A percentile compares a stretch with the other conserved stretches of the same genome.
Conservation (phyloP, 2,113 vertebrate genomes). For the Apodemus sylvaticus region DNA sequence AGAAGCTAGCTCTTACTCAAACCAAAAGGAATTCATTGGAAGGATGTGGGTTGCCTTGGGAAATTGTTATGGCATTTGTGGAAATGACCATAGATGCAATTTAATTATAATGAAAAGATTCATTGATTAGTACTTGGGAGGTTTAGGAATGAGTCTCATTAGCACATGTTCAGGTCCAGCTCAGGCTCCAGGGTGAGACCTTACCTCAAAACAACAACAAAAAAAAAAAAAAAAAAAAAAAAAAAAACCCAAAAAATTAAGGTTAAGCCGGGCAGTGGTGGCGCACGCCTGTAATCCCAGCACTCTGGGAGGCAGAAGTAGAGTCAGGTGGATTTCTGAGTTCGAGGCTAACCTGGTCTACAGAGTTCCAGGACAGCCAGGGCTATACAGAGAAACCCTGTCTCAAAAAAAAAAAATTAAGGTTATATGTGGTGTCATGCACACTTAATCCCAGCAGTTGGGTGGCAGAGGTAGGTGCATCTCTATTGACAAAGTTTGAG, state of each 20-base stretch:
- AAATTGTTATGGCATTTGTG: background rate
- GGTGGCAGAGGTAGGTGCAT: background rate
- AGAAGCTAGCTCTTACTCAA: background rate
- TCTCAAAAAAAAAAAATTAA: too few relatives aligned
- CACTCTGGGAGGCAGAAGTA: too few relatives aligned
- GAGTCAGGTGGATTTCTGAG: too few relatives aligned
- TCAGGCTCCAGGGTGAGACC: background rate
- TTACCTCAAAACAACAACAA: background rate
- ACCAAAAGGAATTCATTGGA: background rate
- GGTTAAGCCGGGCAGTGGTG: too few relatives aligned
- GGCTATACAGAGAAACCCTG: too few relatives aligned
- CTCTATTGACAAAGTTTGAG: background rate
- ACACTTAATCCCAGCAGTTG: background rate
- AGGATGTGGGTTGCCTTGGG: background rate
- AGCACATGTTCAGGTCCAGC: background rate
- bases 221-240: too few relatives aligned
- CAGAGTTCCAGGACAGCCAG: too few relatives aligned
- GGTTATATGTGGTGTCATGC: too few relatives aligned
- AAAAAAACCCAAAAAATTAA: too few relatives aligned
- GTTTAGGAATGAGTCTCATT: background rate
- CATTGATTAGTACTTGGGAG: background rate
- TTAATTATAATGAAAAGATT: background rate
- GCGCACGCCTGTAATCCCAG: too few relatives aligned
- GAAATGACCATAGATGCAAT: background rate
- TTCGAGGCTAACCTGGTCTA: too few relatives aligned